Percentiles rank a stretch among this genome's conserved stretches.
phyloP scores from a whole-genome alignment of 2,888 invertebrate genomes.

The Pecten maximus region DNA sequence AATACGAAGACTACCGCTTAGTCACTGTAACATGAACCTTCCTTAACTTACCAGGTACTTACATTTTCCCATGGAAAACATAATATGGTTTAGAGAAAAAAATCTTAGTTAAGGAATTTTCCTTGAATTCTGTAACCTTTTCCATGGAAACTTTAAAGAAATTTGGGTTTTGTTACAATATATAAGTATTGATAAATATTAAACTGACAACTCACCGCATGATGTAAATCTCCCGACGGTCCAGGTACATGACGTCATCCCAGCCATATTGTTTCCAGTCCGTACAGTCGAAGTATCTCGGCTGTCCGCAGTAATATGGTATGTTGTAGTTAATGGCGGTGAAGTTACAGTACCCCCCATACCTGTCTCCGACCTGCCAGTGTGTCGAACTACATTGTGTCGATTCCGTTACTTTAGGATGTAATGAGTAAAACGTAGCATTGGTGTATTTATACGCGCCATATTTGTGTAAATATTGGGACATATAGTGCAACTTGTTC shows the following conservation, averaged over 20 bases:
- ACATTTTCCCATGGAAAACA: too few relatives aligned
- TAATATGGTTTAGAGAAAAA: too few relatives aligned
- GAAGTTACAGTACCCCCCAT: conserved; percentile 31
- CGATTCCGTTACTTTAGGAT: not conserved
- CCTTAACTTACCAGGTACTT: too few relatives aligned
- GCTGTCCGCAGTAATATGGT: conserved; percentile 41
- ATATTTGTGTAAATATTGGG: not conserved
- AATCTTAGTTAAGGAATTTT: too few relatives aligned
- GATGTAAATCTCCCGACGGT: not conserved
- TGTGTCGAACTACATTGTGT: not conserved
- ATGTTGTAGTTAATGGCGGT: conserved; percentile 40
- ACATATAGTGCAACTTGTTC: conserved; percentile 31
- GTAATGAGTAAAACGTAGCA: not conserved
- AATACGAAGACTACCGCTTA: too few relatives aligned
- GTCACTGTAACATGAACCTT: too few relatives aligned
- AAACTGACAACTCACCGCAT: not conserved
- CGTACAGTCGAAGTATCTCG: conserved; percentile 1
- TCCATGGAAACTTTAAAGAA: too few relatives aligned
- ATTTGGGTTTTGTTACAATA: too few relatives aligned
- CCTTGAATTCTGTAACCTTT: too few relatives aligned
- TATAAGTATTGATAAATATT: too few relatives aligned
- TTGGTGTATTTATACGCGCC: not conserved
- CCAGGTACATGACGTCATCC: not conserved
- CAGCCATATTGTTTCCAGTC: conserved; percentile 37
- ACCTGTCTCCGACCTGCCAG: not conserved